Evolutionary conservation across 2,113 vertebrate genomes (phyloP).

Genomic region (Amblyornis subalaris): DNA sequence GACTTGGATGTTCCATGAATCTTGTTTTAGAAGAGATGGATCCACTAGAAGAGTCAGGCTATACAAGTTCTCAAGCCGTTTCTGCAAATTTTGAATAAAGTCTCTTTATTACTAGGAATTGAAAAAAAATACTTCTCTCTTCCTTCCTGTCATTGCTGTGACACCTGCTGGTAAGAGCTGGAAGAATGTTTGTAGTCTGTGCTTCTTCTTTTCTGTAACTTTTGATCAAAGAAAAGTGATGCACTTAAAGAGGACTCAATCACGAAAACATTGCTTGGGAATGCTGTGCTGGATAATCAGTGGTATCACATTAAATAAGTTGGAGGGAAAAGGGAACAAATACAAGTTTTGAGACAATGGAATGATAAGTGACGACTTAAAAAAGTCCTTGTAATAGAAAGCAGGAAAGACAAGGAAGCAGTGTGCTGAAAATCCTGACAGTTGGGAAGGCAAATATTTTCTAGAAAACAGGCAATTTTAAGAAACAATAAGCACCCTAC

Average conservation of each 20-base stretch:
- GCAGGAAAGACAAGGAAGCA: background rate
- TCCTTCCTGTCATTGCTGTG: background rate
- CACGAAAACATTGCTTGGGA: background rate
- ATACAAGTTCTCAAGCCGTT: background rate
- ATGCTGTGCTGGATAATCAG: background rate
- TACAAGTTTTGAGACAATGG: background rate
- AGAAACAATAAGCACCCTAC: background rate
- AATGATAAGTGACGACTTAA: background rate
- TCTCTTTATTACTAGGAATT: background rate
- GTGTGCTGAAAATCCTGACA: background rate
- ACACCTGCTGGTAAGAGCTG: constrained; percentile 28
- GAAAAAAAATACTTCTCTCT: rapidly evolving
- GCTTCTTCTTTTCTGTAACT: background rate
- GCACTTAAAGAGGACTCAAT: background rate
- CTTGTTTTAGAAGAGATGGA: background rate
- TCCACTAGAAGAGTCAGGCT: background rate
- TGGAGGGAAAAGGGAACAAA: background rate
- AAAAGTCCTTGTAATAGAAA: background rate
- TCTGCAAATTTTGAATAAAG: background rate
- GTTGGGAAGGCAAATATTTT: background rate
- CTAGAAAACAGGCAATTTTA: background rate
- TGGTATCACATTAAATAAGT: background rate
- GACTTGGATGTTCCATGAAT: background rate
- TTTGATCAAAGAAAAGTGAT: background rate
- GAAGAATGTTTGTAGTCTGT: background rate